phyloP scores from a whole-genome alignment of 2,113 vertebrate genomes.

The Hippocampus comes region DNA sequence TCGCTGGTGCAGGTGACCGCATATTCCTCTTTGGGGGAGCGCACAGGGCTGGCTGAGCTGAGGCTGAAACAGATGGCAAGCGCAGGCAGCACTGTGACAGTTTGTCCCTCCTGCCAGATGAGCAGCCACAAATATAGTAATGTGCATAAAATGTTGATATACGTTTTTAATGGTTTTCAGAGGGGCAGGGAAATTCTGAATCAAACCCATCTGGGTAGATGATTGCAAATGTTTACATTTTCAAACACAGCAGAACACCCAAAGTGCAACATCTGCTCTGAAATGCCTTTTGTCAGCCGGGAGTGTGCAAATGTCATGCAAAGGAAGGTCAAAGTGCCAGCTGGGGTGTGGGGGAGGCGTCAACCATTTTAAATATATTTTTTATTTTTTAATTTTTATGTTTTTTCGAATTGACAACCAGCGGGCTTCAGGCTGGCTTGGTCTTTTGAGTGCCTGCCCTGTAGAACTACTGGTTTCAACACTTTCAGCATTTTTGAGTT shows the following conservation, averaged over 20 bases:
- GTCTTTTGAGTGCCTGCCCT: no score
- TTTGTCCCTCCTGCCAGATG: slow-evolving; percentile 50
- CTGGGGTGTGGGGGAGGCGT: no score
- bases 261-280: not conserved
- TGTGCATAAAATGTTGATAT: slow-evolving; percentile 40
- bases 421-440: no score
- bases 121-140: slow-evolving; percentile 45
- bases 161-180: slow-evolving; percentile 17
- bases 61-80: slow-evolving; percentile 77
- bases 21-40: slow-evolving; percentile 79
- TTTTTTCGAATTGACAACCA: no score
- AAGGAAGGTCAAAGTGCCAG: no score
- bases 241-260: slow-evolving; percentile 3
- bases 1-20: slow-evolving; percentile 70
- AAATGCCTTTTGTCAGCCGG: not conserved
- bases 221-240: slow-evolving; percentile 8
- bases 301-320: no score
- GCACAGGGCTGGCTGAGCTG: slow-evolving; percentile 87
- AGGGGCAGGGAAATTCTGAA: slow-evolving; percentile 22
- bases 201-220: slow-evolving; percentile 18
- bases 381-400: no score
- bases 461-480: no score
- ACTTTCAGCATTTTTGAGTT: no score
- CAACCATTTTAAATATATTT: no score
- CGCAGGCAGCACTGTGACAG: slow-evolving; percentile 41